phyloP scores from a whole-genome alignment of 2,113 vertebrate genomes.

The Dasyurus viverrinus region DNA sequence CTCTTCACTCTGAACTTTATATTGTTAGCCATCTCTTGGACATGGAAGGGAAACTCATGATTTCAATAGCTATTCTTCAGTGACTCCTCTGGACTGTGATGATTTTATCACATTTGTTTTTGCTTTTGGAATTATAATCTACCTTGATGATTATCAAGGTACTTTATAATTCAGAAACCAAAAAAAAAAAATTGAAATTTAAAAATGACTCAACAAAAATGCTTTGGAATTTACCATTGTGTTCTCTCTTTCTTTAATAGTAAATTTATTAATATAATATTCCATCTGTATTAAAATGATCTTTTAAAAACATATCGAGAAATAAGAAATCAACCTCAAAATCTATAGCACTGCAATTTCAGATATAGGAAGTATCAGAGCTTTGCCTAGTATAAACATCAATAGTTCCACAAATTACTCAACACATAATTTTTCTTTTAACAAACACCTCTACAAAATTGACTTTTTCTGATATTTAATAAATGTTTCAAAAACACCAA shows the following conservation, averaged over 20 bases:
- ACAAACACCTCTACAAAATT: neutral
- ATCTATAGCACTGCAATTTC: neutral
- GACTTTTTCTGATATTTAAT: slow-evolving; percentile 23
- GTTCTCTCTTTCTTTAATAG: neutral
- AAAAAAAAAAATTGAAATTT: neutral
- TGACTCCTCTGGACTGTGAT: neutral
- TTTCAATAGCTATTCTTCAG: neutral
- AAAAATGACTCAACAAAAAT: neutral
- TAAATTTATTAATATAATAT: neutral
- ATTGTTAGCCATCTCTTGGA: neutral
- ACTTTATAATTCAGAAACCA: neutral
- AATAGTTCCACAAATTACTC: slow-evolving; percentile 7
- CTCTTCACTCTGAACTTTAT: neutral
- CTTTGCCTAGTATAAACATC: neutral
- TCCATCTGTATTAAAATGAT: neutral
- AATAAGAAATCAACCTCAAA: neutral
- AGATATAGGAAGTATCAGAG: slow-evolving; percentile 4
- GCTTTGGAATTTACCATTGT: neutral
- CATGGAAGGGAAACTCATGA: neutral
- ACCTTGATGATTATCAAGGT: neutral
- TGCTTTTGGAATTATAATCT: too few species aligned
- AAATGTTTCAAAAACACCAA: slow-evolving; percentile 22
- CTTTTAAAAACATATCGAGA: neutral
- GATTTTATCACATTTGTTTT: neutral
- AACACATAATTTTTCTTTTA: slow-evolving; percentile 23